Evolutionary conservation across 2,113 vertebrate species (phyloP).

Genomic region (Pteropus alecto): DNA sequence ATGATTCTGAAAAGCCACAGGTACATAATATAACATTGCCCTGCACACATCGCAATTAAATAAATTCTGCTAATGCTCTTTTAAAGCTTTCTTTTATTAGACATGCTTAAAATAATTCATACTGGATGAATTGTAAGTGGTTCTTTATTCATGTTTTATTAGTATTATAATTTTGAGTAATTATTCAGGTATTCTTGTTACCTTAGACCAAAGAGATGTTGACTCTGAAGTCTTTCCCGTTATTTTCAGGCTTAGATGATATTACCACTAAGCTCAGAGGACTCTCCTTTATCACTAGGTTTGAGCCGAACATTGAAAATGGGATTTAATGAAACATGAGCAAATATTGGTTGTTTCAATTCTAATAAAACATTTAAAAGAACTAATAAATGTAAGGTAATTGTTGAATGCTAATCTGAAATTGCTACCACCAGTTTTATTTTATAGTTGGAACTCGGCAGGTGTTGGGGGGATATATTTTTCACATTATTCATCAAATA

Average conservation of each 20-base stretch:
- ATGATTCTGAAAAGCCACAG: slow-evolving; percentile 77
- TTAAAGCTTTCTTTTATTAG: slow-evolving; percentile 77
- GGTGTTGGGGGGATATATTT: slow-evolving; percentile 50
- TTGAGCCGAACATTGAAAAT: slow-evolving; percentile 79
- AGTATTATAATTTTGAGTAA: slow-evolving; percentile 76
- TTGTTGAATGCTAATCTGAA: slow-evolving; percentile 78
- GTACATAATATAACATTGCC: slow-evolving; percentile 79
- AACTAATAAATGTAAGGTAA: slow-evolving; percentile 75
- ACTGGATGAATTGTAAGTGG: slow-evolving; percentile 67
- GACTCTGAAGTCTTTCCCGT: slow-evolving; percentile 81
- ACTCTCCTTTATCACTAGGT: slow-evolving; percentile 70
- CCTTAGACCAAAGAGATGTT: slow-evolving; percentile 79
- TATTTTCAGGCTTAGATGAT: slow-evolving; percentile 82
- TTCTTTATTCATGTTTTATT: slow-evolving; percentile 83
- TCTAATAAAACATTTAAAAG: slow-evolving; percentile 74
- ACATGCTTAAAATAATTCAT: slow-evolving; percentile 77
- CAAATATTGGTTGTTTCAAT: slow-evolving; percentile 78
- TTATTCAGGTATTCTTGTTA: slow-evolving; percentile 78
- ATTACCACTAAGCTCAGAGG: slow-evolving; percentile 81
- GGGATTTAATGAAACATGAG: slow-evolving; percentile 81
- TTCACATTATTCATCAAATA: slow-evolving; percentile 64
- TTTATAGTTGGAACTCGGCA: slow-evolving; percentile 65
- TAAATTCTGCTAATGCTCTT: slow-evolving; percentile 79
- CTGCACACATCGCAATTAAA: slow-evolving; percentile 79
- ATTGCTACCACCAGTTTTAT: slow-evolving; percentile 66